A percentile compares a stretch with the other conserved stretches of the same genome.
Conservation (phyloP, 2,888 invertebrate genomes). For the Rhimphoctona megacephalus region DNA sequence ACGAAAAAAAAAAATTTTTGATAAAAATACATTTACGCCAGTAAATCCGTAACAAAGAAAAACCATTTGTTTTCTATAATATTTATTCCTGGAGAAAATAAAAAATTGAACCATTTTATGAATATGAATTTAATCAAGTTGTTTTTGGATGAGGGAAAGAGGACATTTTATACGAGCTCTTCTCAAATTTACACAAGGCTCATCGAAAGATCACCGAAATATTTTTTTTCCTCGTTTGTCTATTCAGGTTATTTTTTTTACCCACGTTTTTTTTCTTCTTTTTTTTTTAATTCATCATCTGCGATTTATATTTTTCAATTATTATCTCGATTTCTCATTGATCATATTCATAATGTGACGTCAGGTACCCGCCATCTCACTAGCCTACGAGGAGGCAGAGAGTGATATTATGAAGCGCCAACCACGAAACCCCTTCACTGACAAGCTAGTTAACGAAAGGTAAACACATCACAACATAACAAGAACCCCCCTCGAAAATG, state of each 20-base stretch:
- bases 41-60: background rate
- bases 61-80: background rate
- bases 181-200: background rate
- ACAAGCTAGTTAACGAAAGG: constrained; percentile 94
- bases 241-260: constrained; percentile 8
- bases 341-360: constrained; percentile 84
- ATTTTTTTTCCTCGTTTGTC: constrained; percentile 20
- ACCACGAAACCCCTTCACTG: constrained; percentile 93
- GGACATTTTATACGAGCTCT: constrained; percentile 8
- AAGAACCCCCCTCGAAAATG: constrained; percentile 48
- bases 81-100: background rate
- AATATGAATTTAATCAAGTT: background rate
- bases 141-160: background rate
- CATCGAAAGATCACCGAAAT: constrained; percentile 22
- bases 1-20: too few relatives aligned
- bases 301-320: constrained; percentile 30
- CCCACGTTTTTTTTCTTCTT: constrained; percentile 29
- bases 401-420: constrained; percentile 95
- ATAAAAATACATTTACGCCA: too few relatives aligned
- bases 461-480: constrained; percentile 82
- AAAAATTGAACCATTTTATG: background rate
- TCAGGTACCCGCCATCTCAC: constrained; percentile 92
- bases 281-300: constrained; percentile 39
- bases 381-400: constrained; percentile 95
- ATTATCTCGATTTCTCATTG: constrained; percentile 75